Evolutionary conservation across 2,888 invertebrate genomes (phyloP), one percentile per base, ranked within the genome.

Genomic region (Anthrax anthrax): DNA sequence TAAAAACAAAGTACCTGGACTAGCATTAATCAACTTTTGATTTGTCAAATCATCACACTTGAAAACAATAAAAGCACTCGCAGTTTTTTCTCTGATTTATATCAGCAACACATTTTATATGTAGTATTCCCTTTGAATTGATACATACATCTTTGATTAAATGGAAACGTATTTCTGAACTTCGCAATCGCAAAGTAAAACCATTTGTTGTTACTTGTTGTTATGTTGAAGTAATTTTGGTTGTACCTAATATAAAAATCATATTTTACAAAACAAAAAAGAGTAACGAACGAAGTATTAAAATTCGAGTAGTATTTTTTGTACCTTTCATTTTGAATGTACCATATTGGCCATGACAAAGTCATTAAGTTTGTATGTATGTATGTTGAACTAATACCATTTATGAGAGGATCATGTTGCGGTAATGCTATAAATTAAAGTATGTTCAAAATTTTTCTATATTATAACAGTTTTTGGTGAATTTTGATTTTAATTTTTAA

Each of bases 281-380:
- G 36, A n/a, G n/a, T n/a, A n/a, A n/a, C n/a, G n/a, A n/a, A n/a
- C n/a, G n/a, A n/a, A n/a, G n/a, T n/a, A n/a, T n/a, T n/a, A n/a
- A n/a, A n/a, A n/a, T n/a, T n/a, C n/a, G n/a, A n/a, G n/a, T n/a
- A n/a, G n/a, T n/a, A n/a, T n/a, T n/a, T n/a, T 18, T 46, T 51
- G 42, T 49, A 65, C 66, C 60, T 57, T 13, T 60, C 53, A 36
- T 59, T 62, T 52, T 66, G 65, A 39, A 65, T 60, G 41, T 58
- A 62, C 66, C 65, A 65, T 14, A 50, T 65, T 65, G 43, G 64
- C 63, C 46, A 57, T 55, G 39, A 65, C 60, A 47, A 60, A 60
- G 49, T 65, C 66, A 54, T 64, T 60, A 18, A 60, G 53, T 17
- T 54, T n/a, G n/a, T n/a, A n/a, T n/a, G n/a, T n/a, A n/a, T 57